Percentiles rank a stretch among this genome's conserved stretches.
These are phyloP conservation scores for Pocillopora verrucosa DNA, from an alignment of 64 coral and sea anemone genomes.

Conservation along the genomic window DNA sequence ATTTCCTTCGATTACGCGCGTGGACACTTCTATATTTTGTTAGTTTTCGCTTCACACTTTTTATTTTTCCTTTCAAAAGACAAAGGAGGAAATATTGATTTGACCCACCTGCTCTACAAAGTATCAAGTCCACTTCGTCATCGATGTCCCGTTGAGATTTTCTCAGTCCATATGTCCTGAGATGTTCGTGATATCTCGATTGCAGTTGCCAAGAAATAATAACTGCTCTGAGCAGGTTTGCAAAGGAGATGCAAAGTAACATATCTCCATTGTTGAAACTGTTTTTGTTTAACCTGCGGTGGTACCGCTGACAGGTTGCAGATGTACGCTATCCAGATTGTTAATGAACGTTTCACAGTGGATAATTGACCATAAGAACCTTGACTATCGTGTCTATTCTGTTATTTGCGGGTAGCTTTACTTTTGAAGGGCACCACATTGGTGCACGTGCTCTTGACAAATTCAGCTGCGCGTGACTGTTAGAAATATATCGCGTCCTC, in stretches of 20 bases:
- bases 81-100: not conserved
- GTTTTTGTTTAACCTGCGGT: too few species aligned
- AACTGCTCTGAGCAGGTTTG: not conserved
- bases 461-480: too few species aligned
- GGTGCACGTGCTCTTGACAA: too few species aligned
- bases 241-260: not conserved
- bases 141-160: not conserved
- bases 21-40: too few species aligned
- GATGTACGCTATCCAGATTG: too few species aligned
- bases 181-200: not conserved
- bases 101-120: conserved; percentile 12
- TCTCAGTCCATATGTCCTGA: not conserved
- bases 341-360: too few species aligned
- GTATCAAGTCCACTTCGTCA: conserved; percentile 3
- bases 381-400: too few species aligned
- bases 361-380: too few species aligned
- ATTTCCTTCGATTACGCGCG: too few species aligned
- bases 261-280: not conserved
- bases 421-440: too few species aligned
- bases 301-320: too few species aligned
- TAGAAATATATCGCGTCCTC: too few species aligned
- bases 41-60: not conserved
- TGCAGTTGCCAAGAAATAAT: not conserved
- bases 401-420: not conserved
- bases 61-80: not conserved